Percentiles rank a stretch among this genome's conserved stretches.
Conservation (phyloP, 2,888 invertebrate genomes). For the Eristalis arbustorum region DNA sequence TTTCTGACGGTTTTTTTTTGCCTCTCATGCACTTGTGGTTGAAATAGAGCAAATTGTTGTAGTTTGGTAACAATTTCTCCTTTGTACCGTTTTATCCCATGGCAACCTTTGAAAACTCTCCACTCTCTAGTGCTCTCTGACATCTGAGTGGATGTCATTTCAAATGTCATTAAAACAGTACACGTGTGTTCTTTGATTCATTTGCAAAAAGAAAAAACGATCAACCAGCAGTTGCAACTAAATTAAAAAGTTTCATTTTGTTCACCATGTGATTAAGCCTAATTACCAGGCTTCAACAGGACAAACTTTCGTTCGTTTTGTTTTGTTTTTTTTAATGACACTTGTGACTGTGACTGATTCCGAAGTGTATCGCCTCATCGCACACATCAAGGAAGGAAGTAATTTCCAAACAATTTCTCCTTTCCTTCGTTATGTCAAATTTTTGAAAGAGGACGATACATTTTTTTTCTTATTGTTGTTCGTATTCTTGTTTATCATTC, state of each 20-base stretch:
- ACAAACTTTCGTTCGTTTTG: too few species aligned
- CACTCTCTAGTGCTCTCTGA: background rate
- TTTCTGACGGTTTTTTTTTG: too few species aligned
- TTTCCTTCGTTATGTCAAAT: background rate
- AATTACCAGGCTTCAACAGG: background rate
- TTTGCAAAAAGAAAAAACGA: background rate
- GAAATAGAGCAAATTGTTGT: too few species aligned
- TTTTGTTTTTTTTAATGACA: too few species aligned
- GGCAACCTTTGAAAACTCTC: too few species aligned
- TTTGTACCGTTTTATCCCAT: too few species aligned
- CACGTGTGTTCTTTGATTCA: background rate
- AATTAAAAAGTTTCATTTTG: conserved; percentile 37
- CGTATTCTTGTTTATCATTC: background rate
- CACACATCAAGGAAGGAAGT: conserved; percentile 43
- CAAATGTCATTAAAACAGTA: background rate
- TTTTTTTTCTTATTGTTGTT: background rate
- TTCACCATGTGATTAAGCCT: background rate
- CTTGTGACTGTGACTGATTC: background rate
- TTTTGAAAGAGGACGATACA: conserved; percentile 3
- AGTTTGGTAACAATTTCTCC: too few species aligned
- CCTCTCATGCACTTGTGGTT: too few species aligned
- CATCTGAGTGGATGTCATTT: background rate
- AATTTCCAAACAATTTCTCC: conserved; percentile 44
- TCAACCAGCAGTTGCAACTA: background rate
- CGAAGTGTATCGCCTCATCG: background rate